phyloP scores from a whole-genome alignment of 2,888 invertebrate genomes.

The Tineola bisselliella region DNA sequence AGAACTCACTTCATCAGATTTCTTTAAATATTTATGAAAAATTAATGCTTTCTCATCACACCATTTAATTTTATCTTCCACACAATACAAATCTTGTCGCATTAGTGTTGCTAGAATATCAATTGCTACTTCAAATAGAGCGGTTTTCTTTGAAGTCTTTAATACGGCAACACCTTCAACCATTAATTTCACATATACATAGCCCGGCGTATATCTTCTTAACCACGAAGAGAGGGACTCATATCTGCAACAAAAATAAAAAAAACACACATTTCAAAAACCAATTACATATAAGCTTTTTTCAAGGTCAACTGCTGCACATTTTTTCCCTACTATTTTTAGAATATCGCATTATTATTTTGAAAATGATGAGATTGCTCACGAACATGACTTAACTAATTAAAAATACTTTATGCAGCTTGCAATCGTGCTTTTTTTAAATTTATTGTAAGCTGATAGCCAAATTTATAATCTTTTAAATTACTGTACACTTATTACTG shows the following conservation, averaged over 20 bases:
- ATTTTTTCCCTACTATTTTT: too few relatives aligned
- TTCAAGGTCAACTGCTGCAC: too few relatives aligned
- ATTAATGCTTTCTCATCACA: conserved; percentile 72
- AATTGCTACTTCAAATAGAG: conserved; percentile 45
- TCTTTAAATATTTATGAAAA: conserved; percentile 46
- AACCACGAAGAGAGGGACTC: conserved; percentile 58
- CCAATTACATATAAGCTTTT: too few relatives aligned
- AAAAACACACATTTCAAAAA: too few relatives aligned
- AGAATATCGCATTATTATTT: too few relatives aligned
- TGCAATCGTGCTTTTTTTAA: too few relatives aligned
- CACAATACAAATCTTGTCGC: conserved; percentile 49
- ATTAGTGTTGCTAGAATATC: conserved; percentile 61
- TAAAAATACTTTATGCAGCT: too few relatives aligned
- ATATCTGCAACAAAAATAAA: conserved; percentile 33
- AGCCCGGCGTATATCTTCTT: conserved; percentile 66
- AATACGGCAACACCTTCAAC: conserved; percentile 43
- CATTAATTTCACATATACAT: conserved; percentile 45
- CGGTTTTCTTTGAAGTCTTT: conserved; percentile 33
- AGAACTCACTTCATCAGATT: conserved; percentile 32
- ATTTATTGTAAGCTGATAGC: too few relatives aligned
- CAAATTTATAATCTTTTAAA: too few relatives aligned
- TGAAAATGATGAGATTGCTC: too few relatives aligned
- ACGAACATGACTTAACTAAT: too few relatives aligned
- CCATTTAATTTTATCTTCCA: conserved; percentile 59
- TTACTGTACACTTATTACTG: neutral